Evolutionary conservation across 1,140 invertebrate genomes (phyloP), one percentile per base, ranked within the genome.

Genomic region (Penaeus chinensis): DNA sequence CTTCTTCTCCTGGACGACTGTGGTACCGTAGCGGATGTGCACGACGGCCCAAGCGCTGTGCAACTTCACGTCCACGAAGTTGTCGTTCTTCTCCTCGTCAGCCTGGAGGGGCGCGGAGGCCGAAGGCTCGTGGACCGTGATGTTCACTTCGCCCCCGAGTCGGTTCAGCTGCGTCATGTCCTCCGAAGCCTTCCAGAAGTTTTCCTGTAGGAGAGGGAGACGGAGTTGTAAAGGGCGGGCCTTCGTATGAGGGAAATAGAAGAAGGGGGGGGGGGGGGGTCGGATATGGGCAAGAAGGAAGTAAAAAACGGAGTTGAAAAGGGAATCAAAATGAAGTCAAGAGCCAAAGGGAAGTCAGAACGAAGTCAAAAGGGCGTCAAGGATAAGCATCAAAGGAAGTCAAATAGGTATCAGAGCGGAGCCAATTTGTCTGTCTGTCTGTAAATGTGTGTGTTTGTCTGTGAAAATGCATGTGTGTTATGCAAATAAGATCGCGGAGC

Each of bases 101-200:
- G 89, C 86, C 0, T 86, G 89, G 42, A 84, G 84, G 16, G 84
- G 79, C 54, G 81, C 78, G 8, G 91, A 91, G 62, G 95, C 95
- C 90, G 96, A 96, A 65, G 94, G 95, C 91, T 97, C 96, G 91
- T 98, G 97, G 93, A 97, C 97, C 3, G 97, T 98, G 19, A 98
- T 96, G 92, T 99, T 99, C 24, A 99, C 95, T 92, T 97, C 96
- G 16, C 96, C 96, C 90, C 97, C 97, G 85, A 98, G 94, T 24
- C 96, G 94, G 92, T 98, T 97, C 86, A 99, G 92, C 90, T 97
- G 96, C 82, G 95, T 95, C 88, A 96, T 95, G 91, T 99, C 98
- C 90, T 97, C 96, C 66, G 95, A 95, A 0, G 96, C 96, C 62
- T 96, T 95, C 95, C 96, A 96, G 27, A 84, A 86, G 87, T 89